Evolutionary conservation across 2,113 vertebrate species (phyloP).

Genomic region (Cariama cristata): DNA sequence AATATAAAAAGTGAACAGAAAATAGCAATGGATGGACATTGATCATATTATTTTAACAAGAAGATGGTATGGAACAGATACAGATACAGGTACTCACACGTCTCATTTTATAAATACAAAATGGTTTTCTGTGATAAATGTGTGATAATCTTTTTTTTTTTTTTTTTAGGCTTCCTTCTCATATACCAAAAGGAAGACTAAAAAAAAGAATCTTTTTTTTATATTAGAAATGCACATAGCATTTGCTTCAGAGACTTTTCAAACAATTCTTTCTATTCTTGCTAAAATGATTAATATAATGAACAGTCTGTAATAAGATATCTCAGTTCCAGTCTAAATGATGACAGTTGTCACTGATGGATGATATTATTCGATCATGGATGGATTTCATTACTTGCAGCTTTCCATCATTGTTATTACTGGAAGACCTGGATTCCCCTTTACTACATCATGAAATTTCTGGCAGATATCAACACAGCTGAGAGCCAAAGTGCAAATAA

Average conservation of each 20-base stretch:
- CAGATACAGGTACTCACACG: neutral
- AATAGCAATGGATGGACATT: neutral
- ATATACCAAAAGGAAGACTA: neutral
- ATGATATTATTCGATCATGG: conserved; percentile 15
- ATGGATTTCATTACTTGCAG: conserved; percentile 24
- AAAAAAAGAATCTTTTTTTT: neutral
- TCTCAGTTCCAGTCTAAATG: conserved; percentile 4
- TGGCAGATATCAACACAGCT: neutral
- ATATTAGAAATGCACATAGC: neutral
- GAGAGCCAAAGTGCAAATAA: neutral
- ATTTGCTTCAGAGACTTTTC: neutral
- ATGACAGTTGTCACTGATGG: conserved; percentile 18
- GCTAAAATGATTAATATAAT: neutral
- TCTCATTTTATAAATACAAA: neutral
- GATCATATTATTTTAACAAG: neutral
- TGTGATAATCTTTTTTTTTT: too few relatives aligned
- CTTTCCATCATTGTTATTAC: conserved; percentile 22
- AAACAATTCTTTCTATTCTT: neutral
- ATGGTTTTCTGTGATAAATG: neutral
- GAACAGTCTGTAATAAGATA: neutral
- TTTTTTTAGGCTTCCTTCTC: neutral
- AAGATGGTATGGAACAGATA: neutral
- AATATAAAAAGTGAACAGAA: neutral
- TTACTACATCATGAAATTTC: neutral
- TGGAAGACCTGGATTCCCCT: neutral